Conservation (phyloP, 2,113 vertebrate species). For the Gobiocypris rarus region DNA sequence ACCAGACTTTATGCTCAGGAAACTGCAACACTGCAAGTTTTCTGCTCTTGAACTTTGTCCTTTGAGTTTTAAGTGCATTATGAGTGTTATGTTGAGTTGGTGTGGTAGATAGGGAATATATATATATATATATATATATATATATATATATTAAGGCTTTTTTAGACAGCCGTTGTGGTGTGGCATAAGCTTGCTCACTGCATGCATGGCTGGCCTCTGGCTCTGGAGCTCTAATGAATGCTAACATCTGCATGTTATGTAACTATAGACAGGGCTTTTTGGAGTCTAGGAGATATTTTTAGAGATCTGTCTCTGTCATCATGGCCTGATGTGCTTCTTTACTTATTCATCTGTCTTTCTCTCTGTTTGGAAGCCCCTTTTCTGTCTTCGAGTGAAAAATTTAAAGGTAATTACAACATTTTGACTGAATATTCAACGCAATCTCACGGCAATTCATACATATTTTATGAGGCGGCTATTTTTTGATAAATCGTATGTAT, state of each 20-base stretch:
- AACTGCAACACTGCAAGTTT: conserved; percentile 20
- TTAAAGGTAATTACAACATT: neutral
- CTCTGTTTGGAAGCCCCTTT: neutral
- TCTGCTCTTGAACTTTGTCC: conserved; percentile 5
- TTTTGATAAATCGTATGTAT: too few relatives aligned
- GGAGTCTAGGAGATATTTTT: neutral
- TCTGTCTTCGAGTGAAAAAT: neutral
- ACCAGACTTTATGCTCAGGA: conserved; percentile 13
- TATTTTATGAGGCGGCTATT: too few relatives aligned
- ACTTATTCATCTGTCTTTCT: neutral
- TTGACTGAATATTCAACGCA: neutral
- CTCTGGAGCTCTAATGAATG: conserved; percentile 17
- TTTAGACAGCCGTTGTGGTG: neutral
- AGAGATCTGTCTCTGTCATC: neutral
- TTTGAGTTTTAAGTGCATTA: conserved; percentile 28
- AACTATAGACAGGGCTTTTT: conserved; percentile 26
- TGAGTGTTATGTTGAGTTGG: neutral
- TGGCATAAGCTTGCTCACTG: neutral
- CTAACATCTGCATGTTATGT: conserved; percentile 23
- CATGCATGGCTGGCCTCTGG: conserved; percentile 19
- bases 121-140: too few relatives aligned
- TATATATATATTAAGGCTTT: neutral
- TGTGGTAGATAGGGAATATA: neutral
- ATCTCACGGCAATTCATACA: too few relatives aligned
- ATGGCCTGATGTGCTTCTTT: neutral